phyloP scores from a whole-genome alignment of 2,888 invertebrate genomes.

The Morpho deidamia region DNA sequence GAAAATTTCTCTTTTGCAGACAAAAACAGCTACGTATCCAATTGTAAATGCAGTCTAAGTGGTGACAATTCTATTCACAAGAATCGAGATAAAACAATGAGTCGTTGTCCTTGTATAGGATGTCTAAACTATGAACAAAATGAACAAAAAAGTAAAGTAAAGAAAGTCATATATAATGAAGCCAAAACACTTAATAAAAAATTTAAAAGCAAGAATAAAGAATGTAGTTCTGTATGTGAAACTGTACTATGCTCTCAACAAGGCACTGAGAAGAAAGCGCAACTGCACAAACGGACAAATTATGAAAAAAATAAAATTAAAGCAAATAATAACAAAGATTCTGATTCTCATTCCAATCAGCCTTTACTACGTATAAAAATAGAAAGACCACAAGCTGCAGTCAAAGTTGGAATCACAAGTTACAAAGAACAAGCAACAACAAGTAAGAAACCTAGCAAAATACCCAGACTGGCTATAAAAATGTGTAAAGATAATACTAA shows the following conservation, averaged over 20 bases:
- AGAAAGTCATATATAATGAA: not conserved
- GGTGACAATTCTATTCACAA: not conserved
- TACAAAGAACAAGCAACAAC: constrained; percentile 14
- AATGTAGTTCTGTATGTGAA: not conserved
- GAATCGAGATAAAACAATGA: not conserved
- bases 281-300: not conserved
- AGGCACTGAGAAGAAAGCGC: not conserved
- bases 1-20: constrained; percentile 2
- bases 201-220: not conserved
- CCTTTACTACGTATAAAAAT: constrained; percentile 40
- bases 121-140: constrained; percentile 2
- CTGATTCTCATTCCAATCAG: constrained; percentile 11
- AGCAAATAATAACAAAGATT: not conserved
- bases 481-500: constrained; percentile 3
- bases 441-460: constrained; percentile 35
- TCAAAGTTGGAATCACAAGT: constrained; percentile 29
- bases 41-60: constrained; percentile 1
- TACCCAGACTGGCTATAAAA: constrained; percentile 35
- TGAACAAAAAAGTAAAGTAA: constrained; percentile 1
- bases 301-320: not conserved
- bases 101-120: not conserved
- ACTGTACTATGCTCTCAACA: not conserved
- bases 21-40: not conserved
- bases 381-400: constrained; percentile 33
- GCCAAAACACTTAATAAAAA: not conserved